phyloP scores from a whole-genome alignment of 53 echinoderm and acorn worm genomes.

The Antedon mediterranea region DNA sequence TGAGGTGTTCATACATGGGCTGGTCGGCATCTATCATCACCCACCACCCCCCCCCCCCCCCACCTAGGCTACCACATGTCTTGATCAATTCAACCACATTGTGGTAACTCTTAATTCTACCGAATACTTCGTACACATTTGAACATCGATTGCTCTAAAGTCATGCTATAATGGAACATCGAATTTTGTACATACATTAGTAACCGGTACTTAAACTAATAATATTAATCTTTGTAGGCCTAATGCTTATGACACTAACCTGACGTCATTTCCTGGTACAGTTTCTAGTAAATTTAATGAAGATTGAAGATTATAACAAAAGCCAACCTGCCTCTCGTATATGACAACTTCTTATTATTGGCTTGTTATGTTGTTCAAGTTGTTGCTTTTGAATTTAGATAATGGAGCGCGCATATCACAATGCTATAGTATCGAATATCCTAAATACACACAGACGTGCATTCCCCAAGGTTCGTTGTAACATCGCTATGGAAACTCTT shows the following conservation, averaged over 20 bases:
- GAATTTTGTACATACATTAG: too few species aligned
- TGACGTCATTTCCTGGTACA: not conserved
- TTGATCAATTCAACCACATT: too few species aligned
- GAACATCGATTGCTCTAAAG: too few species aligned
- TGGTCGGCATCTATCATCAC: too few species aligned
- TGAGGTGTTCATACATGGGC: too few species aligned
- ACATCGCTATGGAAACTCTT: not conserved
- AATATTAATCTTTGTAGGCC: too few species aligned
- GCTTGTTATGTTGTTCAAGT: not conserved
- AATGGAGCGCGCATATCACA: not conserved
- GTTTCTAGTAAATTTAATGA: not conserved
- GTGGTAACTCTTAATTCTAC: too few species aligned
- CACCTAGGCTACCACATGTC: too few species aligned
- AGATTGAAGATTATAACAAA: not conserved
- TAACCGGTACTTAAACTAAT: too few species aligned
- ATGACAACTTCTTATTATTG: not conserved
- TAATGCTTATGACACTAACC: not conserved
- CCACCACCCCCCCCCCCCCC: too few species aligned
- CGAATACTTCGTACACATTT: too few species aligned
- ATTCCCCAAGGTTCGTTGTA: not conserved
- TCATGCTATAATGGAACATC: too few species aligned
- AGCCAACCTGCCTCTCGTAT: not conserved
- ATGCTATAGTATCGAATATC: not conserved
- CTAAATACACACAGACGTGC: not conserved
- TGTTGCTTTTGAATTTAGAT: not conserved